Base-by-base conservation (phyloP, 1,140 invertebrate genomes). In the Frieseomelitta varia region DNA sequence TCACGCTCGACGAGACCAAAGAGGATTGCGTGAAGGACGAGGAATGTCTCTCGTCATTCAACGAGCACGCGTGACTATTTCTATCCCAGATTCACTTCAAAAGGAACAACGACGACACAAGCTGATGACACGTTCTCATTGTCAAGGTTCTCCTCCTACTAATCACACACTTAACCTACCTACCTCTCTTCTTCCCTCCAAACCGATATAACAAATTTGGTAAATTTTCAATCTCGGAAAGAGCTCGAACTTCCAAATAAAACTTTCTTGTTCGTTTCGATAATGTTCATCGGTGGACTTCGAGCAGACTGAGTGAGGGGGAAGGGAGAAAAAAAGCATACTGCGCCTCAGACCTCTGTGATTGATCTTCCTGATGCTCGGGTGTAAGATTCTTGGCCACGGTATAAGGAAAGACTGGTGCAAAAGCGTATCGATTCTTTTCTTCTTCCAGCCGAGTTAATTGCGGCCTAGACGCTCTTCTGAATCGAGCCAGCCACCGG, bases 371-470 rank as follows among this genome's bases (percentile, higher is more conserved):
- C 39, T 51, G 39, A 47, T 47, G 53, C 56, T 53, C 39, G 17
- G 17, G 19, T 51, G 14, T 24, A 71, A 19, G 51, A 30, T 47
- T 68, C 34, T 68, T 65, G 27, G n/a, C 10, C 39, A 51, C 55
- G 67, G 1, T 72, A 73, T 84, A 84, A 84, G 82, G 76, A 39
- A 68, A 84, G 51, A 84, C 81, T 67, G 30, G 81, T 84, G 39
- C 19, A n/a, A n/a, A n/a, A n/a, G 21, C 8, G 27, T 79, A 53
- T 55, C 75, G 76, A 61, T 84, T 63, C 75, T 79, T 84, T n/a
- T 84, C 69, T 84, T 84, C 51, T 30, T n/a, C 65, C 56, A 21
- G 67, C 51, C 51, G n/a, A 58, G 73, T 78, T 83, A 83, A 83
- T 83, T 83, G 81, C 81, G 39, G 55, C 34, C 80, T 51, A 56